Evolutionary conservation across 2,888 invertebrate genomes (phyloP), one percentile per base, ranked within the genome.

Genomic region (Xiphydria camelus): DNA sequence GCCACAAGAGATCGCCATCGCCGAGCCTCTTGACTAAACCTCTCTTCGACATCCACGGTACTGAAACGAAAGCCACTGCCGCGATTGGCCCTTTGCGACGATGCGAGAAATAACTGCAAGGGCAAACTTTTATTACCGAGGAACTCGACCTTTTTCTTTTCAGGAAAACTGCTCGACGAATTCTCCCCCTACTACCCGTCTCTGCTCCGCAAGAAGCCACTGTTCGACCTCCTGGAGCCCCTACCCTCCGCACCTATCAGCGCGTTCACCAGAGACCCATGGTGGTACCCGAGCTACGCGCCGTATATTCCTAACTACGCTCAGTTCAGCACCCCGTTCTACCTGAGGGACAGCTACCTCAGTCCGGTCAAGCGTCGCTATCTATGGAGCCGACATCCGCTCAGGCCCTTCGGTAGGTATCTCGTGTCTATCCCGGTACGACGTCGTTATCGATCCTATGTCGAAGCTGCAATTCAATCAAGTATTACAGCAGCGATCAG

Each of bases 331-430:
- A 83, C 85, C 75, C 88, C 89, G 52, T 88, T 85, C 76, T 87
- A 86, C 80, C 82, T 91, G 75, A 83, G 93, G 63, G 88, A 90
- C 81, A 91, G 91, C 72, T 93, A 88, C 81, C 85, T 93, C 78
- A 92, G 91, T 73, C 93, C 93, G 52, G 84, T 93, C 77, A 92
- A 91, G 83, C 88, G 90, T 80, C 88, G 87, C 79, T 93, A 89
- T 82, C 83, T 93, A 72, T 93, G 93, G 93, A 86, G 87, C 79
- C 88, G 87, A 79, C 92, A 93, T 79, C 93, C 93, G 76, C 83
- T 89, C 78, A 87, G 92, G 80, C 91, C 91, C 75, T 86, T 91
- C 81, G 89, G 91, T 92, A 86, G 85, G 90, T 87, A 62, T 23
- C 17, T n/a, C n/a, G n/a, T n/a, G n/a, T n/a, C n/a, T n/a, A n/a